Evolutionary conservation across 2,113 vertebrate species (phyloP).

Genomic region (Tyrannus savana): DNA sequence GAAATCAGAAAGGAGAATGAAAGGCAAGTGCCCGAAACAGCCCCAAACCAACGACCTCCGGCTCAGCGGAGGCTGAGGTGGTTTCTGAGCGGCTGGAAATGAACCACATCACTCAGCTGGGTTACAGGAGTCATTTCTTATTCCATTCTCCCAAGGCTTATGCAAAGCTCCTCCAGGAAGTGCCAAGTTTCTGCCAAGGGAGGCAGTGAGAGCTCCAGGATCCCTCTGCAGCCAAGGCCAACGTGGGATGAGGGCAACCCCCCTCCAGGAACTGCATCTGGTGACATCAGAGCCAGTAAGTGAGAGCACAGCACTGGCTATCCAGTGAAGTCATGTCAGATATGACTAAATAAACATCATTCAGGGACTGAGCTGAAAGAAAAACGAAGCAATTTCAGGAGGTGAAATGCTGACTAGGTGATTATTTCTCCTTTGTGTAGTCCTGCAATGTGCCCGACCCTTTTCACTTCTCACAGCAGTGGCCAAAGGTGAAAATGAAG

Average conservation of each 20-base stretch:
- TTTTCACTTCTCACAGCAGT: background rate
- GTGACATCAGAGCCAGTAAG: background rate
- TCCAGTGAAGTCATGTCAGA: background rate
- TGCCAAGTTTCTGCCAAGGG: slow-evolving; percentile 2
- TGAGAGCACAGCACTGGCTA: background rate
- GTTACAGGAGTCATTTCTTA: background rate
- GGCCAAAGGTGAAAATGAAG: background rate
- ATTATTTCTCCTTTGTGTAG: background rate
- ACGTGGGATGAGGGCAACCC: background rate
- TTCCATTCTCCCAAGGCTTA: background rate
- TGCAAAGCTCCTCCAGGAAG: background rate
- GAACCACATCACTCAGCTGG: background rate
- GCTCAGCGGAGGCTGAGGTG: background rate
- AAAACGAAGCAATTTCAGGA: background rate
- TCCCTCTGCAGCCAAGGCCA: background rate
- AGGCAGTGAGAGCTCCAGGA: background rate
- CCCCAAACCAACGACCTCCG: background rate
- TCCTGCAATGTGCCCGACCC: background rate
- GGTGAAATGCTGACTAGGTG: background rate
- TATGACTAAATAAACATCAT: background rate
- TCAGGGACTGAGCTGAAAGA: background rate
- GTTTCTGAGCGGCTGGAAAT: background rate
- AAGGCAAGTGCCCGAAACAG: background rate
- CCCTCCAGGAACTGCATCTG: background rate
- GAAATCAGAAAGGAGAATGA: background rate